Evolutionary conservation across 2,888 invertebrate species (phyloP).

Genomic region (Hirtodrosophila trivittata): DNA sequence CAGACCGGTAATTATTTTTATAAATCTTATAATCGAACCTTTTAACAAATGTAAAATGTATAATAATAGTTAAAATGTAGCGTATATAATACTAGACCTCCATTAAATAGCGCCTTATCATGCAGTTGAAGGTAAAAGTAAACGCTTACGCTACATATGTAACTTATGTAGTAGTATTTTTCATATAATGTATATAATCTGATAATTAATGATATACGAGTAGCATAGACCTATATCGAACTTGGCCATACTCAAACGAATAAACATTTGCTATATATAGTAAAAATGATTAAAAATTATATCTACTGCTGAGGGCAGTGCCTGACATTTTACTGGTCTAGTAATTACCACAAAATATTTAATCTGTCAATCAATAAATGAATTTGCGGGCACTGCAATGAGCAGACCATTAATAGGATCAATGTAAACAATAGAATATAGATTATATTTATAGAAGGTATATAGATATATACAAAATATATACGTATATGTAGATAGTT

Average conservation of each 20-base stretch:
- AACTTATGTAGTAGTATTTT: constrained; percentile 1
- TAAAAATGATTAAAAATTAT: constrained; percentile 4
- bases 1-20: no score
- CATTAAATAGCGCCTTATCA: constrained; percentile 31
- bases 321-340: not conserved
- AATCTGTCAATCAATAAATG: not conserved
- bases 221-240: constrained; percentile 7
- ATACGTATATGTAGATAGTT: not conserved
- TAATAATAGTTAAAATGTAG: constrained; percentile 24
- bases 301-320: constrained; percentile 5
- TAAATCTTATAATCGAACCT: no score
- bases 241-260: not conserved
- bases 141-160: constrained; percentile 1
- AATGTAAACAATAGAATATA: constrained; percentile 17
- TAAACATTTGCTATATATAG: constrained; percentile 6
- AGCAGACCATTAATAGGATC: constrained; percentile 10
- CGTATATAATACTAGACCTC: constrained; percentile 20
- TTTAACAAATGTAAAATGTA: not conserved
- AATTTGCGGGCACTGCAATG: constrained; percentile 19
- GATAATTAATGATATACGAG: no score
- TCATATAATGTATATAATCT: no score
- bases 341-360: not conserved
- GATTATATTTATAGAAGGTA: constrained; percentile 5
- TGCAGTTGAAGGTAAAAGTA: constrained; percentile 17
- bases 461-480: not conserved